Conservation (phyloP, 2,888 invertebrate species). For the Drosophila heteroneura region DNA sequence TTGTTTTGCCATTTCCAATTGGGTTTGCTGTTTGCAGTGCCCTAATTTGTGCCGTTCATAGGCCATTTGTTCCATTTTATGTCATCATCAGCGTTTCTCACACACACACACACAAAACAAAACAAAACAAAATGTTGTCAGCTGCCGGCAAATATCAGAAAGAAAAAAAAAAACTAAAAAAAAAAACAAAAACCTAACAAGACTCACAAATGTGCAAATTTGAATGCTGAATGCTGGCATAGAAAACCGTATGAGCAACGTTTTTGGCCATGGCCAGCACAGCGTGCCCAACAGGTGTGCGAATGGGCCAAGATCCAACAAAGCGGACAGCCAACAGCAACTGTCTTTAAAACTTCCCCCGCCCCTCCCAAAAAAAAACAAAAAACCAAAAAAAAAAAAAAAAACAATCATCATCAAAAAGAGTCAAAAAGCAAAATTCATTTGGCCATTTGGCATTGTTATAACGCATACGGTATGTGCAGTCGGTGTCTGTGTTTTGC, state of each 20-base stretch:
- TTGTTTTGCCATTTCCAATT: conserved; percentile 66
- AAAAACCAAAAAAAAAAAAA: conserved; percentile 30
- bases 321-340: conserved; percentile 31
- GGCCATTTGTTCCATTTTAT: conserved; percentile 81
- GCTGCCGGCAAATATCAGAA: conserved; percentile 49
- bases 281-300: conserved; percentile 70
- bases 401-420: conserved; percentile 38
- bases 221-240: conserved; percentile 58
- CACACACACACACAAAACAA: not conserved
- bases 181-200: conserved; percentile 2
- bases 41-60: conserved; percentile 77
- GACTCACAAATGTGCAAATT: conserved; percentile 63
- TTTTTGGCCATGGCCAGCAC: conserved; percentile 67
- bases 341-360: conserved; percentile 28
- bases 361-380: conserved; percentile 31
- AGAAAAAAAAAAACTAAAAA: conserved; percentile 2
- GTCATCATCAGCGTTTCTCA: conserved; percentile 71
- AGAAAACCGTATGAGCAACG: conserved; percentile 51
- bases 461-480: conserved; percentile 76
- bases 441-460: conserved; percentile 66
- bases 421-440: conserved; percentile 40
- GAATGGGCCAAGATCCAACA: conserved; percentile 60
- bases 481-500: not conserved
- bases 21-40: conserved; percentile 72
- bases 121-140: conserved; percentile 66